Evolutionary conservation across 1,140 invertebrate genomes (phyloP).

Genomic region (Oscheius sp.): DNA sequence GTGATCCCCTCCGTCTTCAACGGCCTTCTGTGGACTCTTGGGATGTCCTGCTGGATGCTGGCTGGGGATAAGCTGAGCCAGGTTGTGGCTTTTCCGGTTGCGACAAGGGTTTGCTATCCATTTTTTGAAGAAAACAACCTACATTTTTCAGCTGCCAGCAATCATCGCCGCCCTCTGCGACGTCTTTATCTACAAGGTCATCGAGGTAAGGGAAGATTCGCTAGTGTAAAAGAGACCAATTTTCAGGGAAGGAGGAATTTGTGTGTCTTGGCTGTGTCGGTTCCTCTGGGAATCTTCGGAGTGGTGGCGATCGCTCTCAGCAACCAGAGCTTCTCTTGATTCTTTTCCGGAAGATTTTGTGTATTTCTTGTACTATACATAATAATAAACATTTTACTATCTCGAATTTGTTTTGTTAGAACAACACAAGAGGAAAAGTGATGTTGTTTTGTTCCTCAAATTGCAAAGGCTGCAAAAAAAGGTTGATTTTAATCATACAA

Average conservation of each 20-base stretch:
- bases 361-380: too few relatives aligned
- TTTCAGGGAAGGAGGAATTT: slow-evolving; percentile 27
- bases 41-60: neutral
- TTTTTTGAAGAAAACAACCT: too few relatives aligned
- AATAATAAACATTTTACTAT: too few relatives aligned
- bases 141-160: neutral
- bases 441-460: too few relatives aligned
- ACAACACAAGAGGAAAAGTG: too few relatives aligned
- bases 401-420: too few relatives aligned
- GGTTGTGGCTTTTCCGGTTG: neutral
- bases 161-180: neutral
- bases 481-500: too few relatives aligned
- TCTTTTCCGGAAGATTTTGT: too few relatives aligned
- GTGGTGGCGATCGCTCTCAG: slow-evolving; percentile 43
- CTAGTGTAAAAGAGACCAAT: neutral
- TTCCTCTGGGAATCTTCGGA: slow-evolving; percentile 35
- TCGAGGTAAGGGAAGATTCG: neutral
- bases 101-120: too few relatives aligned
- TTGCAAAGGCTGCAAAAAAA: too few relatives aligned
- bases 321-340: slow-evolving; percentile 34
- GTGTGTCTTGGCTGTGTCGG: slow-evolving; percentile 34
- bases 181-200: neutral
- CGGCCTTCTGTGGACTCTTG: neutral
- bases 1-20: neutral
- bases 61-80: neutral